Conservation (phyloP, 2,797 vertebrate species). For the Coreius guichenoti region DNA sequence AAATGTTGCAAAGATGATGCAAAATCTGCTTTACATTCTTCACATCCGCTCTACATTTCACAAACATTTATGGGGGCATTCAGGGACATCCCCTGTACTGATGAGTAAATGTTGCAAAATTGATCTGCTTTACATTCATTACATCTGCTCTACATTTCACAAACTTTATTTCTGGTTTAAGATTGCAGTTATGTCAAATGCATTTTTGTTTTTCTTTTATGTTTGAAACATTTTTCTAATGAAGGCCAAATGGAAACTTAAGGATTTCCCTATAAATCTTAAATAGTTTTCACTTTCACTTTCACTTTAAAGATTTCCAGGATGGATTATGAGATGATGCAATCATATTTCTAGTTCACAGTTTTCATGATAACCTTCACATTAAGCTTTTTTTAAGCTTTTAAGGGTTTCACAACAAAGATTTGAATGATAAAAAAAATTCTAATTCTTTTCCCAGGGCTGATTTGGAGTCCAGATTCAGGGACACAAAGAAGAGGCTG, state of each 20-base stretch:
- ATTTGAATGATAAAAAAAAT: background rate
- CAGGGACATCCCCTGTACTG: background rate
- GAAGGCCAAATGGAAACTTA: conserved; percentile 7
- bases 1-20: background rate
- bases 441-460: conserved; percentile 14
- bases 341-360: background rate
- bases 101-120: conserved; percentile 16
- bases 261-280: background rate
- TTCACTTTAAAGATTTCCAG: conserved; percentile 31
- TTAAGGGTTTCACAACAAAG: background rate
- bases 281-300: conserved; percentile 69
- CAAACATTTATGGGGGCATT: background rate
- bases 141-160: background rate
- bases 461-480: conserved; percentile 14
- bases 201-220: background rate
- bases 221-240: background rate
- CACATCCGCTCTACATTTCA: background rate
- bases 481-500: background rate
- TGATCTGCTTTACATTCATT: background rate
- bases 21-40: background rate
- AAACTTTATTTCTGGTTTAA: background rate
- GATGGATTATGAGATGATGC: conserved; percentile 16
- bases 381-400: background rate
- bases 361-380: too few relatives aligned
- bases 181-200: background rate